Conservation (phyloP, 2,797 vertebrate species). For the Thamnophis elegans region DNA sequence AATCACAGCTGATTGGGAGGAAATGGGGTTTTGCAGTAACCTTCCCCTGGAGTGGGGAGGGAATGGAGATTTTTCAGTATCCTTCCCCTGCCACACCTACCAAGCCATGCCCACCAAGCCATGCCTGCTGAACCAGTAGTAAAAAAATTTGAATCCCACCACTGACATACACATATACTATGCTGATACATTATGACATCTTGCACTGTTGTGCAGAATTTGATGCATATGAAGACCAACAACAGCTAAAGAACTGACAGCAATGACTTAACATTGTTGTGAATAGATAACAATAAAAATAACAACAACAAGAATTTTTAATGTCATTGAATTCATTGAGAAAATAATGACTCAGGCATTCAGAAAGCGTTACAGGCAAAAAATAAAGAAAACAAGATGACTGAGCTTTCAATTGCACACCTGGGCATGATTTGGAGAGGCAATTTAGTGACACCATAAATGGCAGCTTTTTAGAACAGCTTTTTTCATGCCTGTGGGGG, state of each 20-base stretch:
- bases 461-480: constrained; percentile 50
- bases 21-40: too few relatives aligned
- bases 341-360: constrained; percentile 32
- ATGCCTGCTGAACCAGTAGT: too few relatives aligned
- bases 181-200: not conserved
- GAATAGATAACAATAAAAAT: constrained; percentile 51
- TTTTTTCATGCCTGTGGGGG: constrained; percentile 51
- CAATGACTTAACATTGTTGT: not conserved
- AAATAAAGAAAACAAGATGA: constrained; percentile 65
- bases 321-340: constrained; percentile 49
- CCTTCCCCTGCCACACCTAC: too few relatives aligned
- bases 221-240: not conserved
- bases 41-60: too few relatives aligned
- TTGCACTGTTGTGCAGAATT: not conserved
- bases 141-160: too few relatives aligned
- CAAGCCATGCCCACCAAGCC: too few relatives aligned
- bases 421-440: constrained; percentile 61
- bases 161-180: not conserved
- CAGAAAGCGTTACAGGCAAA: constrained; percentile 34
- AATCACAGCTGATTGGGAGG: too few relatives aligned
- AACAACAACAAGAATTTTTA: constrained; percentile 52
- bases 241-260: not conserved
- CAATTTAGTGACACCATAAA: constrained; percentile 61
- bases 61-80: too few relatives aligned
- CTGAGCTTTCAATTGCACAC: constrained; percentile 60